Evolutionary conservation across 2,113 vertebrate genomes (phyloP).

Genomic region (Melanotaenia duboulayi): DNA sequence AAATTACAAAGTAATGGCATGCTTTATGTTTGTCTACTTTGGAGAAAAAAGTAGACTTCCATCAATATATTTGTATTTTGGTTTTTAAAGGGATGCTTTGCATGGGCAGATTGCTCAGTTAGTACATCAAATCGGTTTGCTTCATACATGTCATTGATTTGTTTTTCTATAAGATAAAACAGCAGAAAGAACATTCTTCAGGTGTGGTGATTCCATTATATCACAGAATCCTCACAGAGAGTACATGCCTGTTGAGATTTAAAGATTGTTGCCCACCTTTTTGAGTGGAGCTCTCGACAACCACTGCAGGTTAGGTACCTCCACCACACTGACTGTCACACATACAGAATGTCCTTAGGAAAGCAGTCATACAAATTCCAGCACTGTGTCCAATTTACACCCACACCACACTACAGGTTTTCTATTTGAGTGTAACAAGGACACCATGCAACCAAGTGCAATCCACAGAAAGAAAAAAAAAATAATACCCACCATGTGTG

Average conservation of each 20-base stretch:
- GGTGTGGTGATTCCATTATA: too few relatives aligned
- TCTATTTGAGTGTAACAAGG: conserved; percentile 63
- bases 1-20: too few relatives aligned
- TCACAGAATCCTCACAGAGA: conserved; percentile 11
- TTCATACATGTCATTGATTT: neutral
- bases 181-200: neutral
- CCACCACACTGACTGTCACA: conserved; percentile 50
- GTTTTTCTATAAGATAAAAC: neutral
- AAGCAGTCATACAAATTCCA: conserved; percentile 55
- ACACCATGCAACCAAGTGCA: conserved; percentile 70
- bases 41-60: too few relatives aligned
- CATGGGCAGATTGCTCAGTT: too few relatives aligned
- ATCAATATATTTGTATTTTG: too few relatives aligned
- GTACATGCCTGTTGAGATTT: conserved; percentile 39
- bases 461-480: conserved; percentile 38
- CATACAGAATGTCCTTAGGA: conserved; percentile 38
- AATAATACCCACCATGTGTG: conserved; percentile 47
- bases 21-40: too few relatives aligned
- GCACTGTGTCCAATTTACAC: conserved; percentile 72
- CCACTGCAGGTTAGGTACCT: conserved; percentile 46
- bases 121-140: neutral
- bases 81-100: too few relatives aligned
- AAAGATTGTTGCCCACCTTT: conserved; percentile 55
- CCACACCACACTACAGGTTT: conserved; percentile 66
- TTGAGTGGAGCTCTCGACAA: conserved; percentile 51